These are phyloP conservation scores for Actenoides hombroni DNA, from an alignment of 2,113 vertebrate genomes.

Conservation along the genomic window DNA sequence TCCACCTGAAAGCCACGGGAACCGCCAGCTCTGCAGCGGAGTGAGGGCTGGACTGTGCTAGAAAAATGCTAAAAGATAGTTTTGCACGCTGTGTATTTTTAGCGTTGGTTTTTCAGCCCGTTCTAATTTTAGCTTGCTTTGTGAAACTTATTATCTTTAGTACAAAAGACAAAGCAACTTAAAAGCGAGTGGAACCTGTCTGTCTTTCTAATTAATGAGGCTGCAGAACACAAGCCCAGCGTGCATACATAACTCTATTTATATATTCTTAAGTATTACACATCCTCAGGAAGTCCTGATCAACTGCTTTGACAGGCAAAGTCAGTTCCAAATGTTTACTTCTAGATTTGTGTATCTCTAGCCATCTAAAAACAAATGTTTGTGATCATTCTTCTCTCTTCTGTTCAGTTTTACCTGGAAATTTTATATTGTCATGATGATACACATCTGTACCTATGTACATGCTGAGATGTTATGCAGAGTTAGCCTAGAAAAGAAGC, in stretches of 20 bases:
- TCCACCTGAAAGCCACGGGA: not conserved
- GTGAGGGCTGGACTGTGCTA: not conserved
- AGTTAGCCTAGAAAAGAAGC: not conserved
- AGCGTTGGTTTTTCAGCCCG: not conserved
- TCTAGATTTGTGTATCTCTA: not conserved
- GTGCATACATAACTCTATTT: not conserved
- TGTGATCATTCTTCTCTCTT: not conserved
- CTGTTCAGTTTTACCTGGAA: not conserved
- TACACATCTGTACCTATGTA: accelerated
- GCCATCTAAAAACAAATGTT: not conserved
- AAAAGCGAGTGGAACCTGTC: not conserved
- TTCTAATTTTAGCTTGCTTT: conserved; percentile 16
- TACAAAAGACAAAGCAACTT: not conserved
- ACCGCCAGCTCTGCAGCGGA: accelerated
- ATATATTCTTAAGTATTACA: not conserved
- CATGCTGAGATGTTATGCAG: no score
- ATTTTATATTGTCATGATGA: accelerated
- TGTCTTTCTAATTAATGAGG: conserved; percentile 39
- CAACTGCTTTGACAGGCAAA: not conserved
- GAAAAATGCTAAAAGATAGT: not conserved
- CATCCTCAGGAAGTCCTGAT: conserved; percentile 9
- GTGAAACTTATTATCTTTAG: conserved; percentile 27
- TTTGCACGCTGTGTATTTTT: not conserved
- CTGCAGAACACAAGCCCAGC: not conserved
- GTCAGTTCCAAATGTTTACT: not conserved